Percentiles rank a stretch among this genome's conserved stretches.
Conservation (phyloP, 2,797 vertebrate genomes). For the Halcyon leucocephala region DNA sequence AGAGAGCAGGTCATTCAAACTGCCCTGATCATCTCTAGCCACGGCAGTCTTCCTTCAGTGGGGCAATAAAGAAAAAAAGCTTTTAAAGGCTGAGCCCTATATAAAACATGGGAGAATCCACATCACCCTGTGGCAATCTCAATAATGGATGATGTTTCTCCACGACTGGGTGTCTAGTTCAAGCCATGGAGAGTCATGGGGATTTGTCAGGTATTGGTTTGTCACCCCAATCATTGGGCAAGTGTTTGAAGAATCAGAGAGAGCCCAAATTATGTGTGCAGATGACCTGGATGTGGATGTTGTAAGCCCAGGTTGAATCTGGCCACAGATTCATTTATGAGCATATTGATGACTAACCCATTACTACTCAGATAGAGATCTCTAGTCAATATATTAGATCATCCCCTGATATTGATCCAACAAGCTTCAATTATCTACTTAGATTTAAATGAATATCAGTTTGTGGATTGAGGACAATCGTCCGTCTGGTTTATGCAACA, state of each 20-base stretch:
- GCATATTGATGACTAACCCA: conserved; percentile 14
- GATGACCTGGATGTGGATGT: neutral
- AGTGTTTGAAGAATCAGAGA: neutral
- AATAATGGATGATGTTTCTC: neutral
- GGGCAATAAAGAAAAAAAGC: neutral
- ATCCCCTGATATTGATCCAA: conserved; percentile 47
- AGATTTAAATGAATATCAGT: neutral
- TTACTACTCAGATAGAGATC: neutral
- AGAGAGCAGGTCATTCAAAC: neutral
- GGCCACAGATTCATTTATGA: neutral
- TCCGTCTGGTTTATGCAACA: conserved; percentile 5
- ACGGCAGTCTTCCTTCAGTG: neutral
- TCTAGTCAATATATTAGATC: conserved; percentile 38
- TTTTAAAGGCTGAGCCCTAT: neutral
- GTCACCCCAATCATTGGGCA: neutral
- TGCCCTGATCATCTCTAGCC: neutral
- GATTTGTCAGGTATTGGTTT: neutral
- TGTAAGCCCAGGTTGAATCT: neutral
- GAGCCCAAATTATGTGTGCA: neutral
- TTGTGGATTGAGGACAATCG: conserved; percentile 23
- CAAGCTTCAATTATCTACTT: conserved; percentile 47
- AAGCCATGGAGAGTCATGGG: neutral
- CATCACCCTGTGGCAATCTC: neutral
- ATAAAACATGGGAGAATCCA: neutral
- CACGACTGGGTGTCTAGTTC: neutral